Evolutionary conservation across 1,140 invertebrate species (phyloP), one percentile per base, ranked within the genome.

Genomic region (Venturia canescens): DNA sequence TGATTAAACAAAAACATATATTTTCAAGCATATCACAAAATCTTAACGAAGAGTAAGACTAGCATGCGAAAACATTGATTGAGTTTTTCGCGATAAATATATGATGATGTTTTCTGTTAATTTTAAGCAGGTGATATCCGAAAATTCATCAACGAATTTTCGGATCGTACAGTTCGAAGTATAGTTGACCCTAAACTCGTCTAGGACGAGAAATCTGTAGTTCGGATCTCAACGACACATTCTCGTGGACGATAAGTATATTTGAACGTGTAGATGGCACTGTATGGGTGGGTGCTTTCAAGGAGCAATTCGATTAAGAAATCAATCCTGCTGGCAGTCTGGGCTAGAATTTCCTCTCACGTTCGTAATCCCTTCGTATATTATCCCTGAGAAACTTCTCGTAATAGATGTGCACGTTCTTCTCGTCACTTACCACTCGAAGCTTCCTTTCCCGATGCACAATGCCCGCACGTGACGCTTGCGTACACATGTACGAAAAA

Each of bases 221-320:
- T 44, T 44, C 38, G 38, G 3, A 11, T 44, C 38, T 57, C 53
- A 57, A 57, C 18, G 38, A 44, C 38, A 57, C 21, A 57, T 57
- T 57, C 21, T 9, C 53, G 18, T 57, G 21, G 2, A 21, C 53
- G 53, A 57, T 23, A 57, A 57, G 21, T 57, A 57, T 57, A n/a
- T 57, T 44, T 44, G 38, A 44, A 44, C 53, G 3, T 16, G 34
- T 16, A 23, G 48, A 48, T 48, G 13, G 23, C 38, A 11, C 21
- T 50, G 5, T 72, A 11, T 48, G 18, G 34, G 53, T 75, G 4
- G 48, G 16, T 57, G 60, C 48, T 75, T 75, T 53, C 48, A 57
- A 57, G 53, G 48, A 23, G 60, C 71, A 50, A 75, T 75, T 75
- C 71, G 48, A 57, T 75, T 57, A 75, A 57, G 48, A 75, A 75